Evolutionary conservation across 2,888 invertebrate species (phyloP), one percentile per base, ranked within the genome.

Genomic region (Chironomus riparius): DNA sequence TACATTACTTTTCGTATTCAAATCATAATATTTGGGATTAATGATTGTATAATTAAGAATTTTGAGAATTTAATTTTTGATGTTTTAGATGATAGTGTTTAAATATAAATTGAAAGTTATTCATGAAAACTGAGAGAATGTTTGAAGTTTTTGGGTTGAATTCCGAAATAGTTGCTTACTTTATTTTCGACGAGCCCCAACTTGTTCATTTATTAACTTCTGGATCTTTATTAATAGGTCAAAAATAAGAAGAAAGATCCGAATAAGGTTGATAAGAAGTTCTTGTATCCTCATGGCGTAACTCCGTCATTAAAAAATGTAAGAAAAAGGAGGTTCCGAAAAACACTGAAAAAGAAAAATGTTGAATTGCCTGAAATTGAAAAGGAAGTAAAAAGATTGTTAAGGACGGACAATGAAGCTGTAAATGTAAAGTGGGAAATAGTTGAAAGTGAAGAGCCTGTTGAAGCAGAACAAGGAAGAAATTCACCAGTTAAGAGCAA

Each of bases 331-430:
- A 87, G 98, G 77, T 98, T 98, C 81, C 88, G 98, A 48, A 97
- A 97, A 85, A 97, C 97, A 0, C 83, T 98, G 38, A 95, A 95
- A 82, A 99, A 99, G 83, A 99, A 98, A 84, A 95, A 93, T 84
- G 94, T 95, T 0, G 98, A 98, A 84, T 95, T 96, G 24, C 97
- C 98, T 0, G 98, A 98, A 86, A 96, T 98, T 78, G 98, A 99
- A 82, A 97, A 97, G 82, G 98, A 99, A 86, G 95, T 99, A 0
- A 97, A 97, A 82, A 87, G 97, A 56, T 85, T 99, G 76, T 86
- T 99, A 7, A 87, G 97, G 78, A 91, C 91, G 48, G 98, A 98
- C 82, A 95, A 95, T 81, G 97, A 98, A 82, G 97, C 98, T 1
- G 91, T 92, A 0, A 90, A 90, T 81, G 91, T 95, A 0, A 91